phyloP scores from a whole-genome alignment of 2,113 vertebrate species.

The Polypterus senegalus region DNA sequence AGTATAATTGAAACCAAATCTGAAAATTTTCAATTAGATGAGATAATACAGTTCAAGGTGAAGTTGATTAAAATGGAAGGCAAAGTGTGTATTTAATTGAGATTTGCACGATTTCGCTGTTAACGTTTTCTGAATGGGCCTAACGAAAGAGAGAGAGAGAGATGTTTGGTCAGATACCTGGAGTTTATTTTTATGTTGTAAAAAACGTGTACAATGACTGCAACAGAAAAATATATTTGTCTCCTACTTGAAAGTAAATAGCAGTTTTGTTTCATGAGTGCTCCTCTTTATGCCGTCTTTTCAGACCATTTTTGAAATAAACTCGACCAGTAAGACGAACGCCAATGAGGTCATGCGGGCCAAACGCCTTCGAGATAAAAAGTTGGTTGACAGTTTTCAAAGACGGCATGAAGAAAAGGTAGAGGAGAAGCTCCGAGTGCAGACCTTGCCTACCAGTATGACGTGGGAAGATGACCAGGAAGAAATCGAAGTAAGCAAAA shows the following conservation, averaged over 20 bases:
- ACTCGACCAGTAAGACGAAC: slow-evolving; percentile 60
- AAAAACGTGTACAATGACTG: no score
- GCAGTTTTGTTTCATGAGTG: no score
- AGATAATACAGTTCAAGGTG: no score
- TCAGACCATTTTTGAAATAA: slow-evolving; percentile 95
- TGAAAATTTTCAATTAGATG: no score
- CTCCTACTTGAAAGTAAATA: no score
- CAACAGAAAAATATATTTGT: no score
- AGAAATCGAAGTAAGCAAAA: background rate
- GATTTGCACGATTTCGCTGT: no score
- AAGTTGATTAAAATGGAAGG: no score
- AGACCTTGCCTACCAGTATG: accelerated
- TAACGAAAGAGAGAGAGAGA: no score
- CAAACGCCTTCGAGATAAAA: slow-evolving; percentile 60
- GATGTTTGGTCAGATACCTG: background rate
- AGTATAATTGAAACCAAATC: no score
- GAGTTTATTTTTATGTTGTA: background rate
- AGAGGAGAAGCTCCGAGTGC: slow-evolving; percentile 18
- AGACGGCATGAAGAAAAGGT: slow-evolving; percentile 38
- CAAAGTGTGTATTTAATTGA: no score
- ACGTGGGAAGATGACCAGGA: background rate
- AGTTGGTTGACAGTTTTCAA: slow-evolving; percentile 59
- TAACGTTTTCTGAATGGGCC: no score
- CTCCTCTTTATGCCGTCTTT: background rate
- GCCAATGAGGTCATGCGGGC: slow-evolving; percentile 74